Evolutionary conservation across 2,888 invertebrate genomes (phyloP).

Genomic region (Leistus spinibarbis): DNA sequence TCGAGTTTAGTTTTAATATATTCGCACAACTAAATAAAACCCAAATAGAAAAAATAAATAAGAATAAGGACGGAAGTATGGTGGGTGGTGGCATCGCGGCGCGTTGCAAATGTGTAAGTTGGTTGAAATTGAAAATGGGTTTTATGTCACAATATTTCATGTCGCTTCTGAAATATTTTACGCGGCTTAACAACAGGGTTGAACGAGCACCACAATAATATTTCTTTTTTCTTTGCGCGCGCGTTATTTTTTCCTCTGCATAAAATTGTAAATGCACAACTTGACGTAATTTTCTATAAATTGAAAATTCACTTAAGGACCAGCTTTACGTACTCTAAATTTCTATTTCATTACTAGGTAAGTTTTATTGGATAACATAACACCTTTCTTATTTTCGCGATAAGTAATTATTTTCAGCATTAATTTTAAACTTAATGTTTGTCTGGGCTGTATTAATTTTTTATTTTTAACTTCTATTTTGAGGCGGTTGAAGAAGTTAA

Average conservation of each 20-base stretch:
- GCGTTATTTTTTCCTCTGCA: background rate
- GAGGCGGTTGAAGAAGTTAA: too few relatives aligned
- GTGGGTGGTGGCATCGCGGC: background rate
- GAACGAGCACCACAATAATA: background rate
- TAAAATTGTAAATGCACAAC: background rate
- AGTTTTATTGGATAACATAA: too few relatives aligned
- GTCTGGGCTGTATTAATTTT: too few relatives aligned
- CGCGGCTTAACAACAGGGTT: background rate
- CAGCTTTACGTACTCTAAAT: background rate
- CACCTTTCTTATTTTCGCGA: too few relatives aligned
- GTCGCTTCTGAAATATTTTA: background rate
- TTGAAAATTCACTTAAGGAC: background rate
- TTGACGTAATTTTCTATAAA: background rate
- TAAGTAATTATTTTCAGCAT: too few relatives aligned
- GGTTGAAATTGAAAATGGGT: constrained; percentile 3
- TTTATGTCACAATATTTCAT: background rate
- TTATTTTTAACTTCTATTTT: too few relatives aligned
- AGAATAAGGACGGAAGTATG: background rate
- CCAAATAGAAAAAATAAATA: background rate
- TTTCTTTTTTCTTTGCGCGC: background rate
- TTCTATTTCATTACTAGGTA: too few relatives aligned
- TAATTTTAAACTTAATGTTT: too few relatives aligned
- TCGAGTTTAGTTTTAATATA: background rate
- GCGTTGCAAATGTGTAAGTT: background rate
- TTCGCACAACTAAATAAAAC: background rate